Percentiles rank a stretch among this genome's conserved stretches.
These are phyloP conservation scores for Thunnus maccoyii DNA, from an alignment of 2,113 vertebrate genomes.

Conservation along the genomic window DNA sequence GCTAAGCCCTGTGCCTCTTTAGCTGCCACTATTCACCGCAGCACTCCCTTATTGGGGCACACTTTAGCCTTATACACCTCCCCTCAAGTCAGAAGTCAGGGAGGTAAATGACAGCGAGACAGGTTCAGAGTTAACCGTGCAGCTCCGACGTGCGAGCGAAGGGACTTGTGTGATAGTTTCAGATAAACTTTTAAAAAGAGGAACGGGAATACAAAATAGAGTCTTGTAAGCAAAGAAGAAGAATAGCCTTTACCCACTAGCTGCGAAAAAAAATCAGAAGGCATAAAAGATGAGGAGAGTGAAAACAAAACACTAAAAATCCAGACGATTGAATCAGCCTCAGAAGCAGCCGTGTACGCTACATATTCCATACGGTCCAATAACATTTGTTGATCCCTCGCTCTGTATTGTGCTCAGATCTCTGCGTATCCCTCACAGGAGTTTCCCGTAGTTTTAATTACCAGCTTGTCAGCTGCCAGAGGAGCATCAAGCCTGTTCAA, in stretches of 20 bases:
- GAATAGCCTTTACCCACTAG: conserved; percentile 9
- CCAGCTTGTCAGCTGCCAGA: conserved; percentile 39
- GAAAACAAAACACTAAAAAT: conserved; percentile 15
- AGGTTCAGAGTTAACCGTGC: conserved; percentile 25
- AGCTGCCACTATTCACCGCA: conserved; percentile 60
- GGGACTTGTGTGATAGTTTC: conserved; percentile 6
- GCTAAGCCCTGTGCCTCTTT: conserved; percentile 68
- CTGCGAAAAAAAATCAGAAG: conserved; percentile 45
- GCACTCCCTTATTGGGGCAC: conserved; percentile 56
- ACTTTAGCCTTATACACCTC: conserved; percentile 35
- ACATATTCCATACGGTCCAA: conserved; percentile 44
- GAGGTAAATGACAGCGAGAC: conserved; percentile 27
- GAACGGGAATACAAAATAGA: not conserved
- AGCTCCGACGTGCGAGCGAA: not conserved
- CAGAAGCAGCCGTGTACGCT: conserved; percentile 29
- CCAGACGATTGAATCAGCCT: conserved; percentile 24
- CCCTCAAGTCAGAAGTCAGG: conserved; percentile 36
- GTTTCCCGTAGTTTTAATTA: conserved; percentile 70
- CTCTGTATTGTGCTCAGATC: conserved; percentile 36
- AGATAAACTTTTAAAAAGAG: conserved; percentile 4
- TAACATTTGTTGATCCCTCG: conserved; percentile 49
- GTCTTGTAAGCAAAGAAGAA: conserved; percentile 1
- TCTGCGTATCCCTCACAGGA: conserved; percentile 47
- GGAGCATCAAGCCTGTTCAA: conserved; percentile 44
- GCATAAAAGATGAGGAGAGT: conserved; percentile 23